A percentile compares a stretch with the other conserved stretches of the same genome.
Conservation (phyloP, 2,888 invertebrate species). For the Pyrrhia umbra region DNA sequence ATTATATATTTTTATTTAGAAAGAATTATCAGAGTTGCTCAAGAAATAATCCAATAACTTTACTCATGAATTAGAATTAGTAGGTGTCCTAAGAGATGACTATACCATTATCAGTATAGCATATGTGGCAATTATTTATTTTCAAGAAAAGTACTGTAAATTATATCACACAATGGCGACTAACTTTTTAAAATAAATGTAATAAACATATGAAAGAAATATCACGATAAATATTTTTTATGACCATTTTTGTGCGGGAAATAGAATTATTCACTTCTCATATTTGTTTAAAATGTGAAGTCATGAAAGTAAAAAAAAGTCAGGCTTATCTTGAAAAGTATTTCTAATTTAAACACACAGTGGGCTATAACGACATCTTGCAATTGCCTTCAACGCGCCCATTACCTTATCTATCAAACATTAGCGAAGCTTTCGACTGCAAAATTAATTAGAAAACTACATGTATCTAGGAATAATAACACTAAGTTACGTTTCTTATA, state of each 20-base stretch:
- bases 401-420: slow-evolving; percentile 57
- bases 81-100: slow-evolving; percentile 32
- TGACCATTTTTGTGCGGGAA: not conserved
- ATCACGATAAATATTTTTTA: slow-evolving; percentile 2
- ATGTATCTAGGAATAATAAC: slow-evolving; percentile 32
- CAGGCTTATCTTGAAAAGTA: slow-evolving; percentile 25
- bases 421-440: slow-evolving; percentile 43
- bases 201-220: slow-evolving; percentile 5
- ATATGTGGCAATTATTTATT: slow-evolving; percentile 9
- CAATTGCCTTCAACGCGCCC: slow-evolving; percentile 39
- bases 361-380: slow-evolving; percentile 23
- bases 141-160: slow-evolving; percentile 15
- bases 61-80: slow-evolving; percentile 31
- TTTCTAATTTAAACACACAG: slow-evolving; percentile 25
- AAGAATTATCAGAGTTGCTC: not conserved
- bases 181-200: slow-evolving; percentile 5
- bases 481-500: slow-evolving; percentile 40
- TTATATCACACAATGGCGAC: slow-evolving; percentile 7
- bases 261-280: not conserved
- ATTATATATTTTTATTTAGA: slow-evolving; percentile 1
- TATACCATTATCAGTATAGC: slow-evolving; percentile 4
- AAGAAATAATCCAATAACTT: slow-evolving; percentile 35
- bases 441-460: slow-evolving; percentile 49
- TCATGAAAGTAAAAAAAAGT: slow-evolving; percentile 1
- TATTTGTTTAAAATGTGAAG: not conserved